Percentiles rank a stretch among this genome's conserved stretches.
These are phyloP conservation scores for Siphamia tubifer DNA, from an alignment of 2,113 vertebrate species.

Conservation along the genomic window DNA sequence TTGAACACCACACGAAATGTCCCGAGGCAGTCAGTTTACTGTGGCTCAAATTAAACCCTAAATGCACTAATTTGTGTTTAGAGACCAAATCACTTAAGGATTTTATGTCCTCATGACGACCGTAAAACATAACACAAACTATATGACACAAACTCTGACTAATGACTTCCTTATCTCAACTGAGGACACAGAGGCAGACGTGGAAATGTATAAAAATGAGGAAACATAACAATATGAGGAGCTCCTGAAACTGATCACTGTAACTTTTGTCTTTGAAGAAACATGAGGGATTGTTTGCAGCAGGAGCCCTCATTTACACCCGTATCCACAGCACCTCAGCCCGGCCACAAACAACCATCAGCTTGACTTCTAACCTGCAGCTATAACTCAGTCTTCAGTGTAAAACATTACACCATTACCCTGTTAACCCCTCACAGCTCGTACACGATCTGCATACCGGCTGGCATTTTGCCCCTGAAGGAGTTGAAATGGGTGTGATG, in stretches of 20 bases:
- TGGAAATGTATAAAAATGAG: conserved; percentile 43
- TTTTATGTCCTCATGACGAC: conserved; percentile 30
- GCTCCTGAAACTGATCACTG: conserved; percentile 31
- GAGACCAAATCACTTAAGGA: conserved; percentile 6
- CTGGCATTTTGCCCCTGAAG: not conserved
- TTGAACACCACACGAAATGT: not conserved
- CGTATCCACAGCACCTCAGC: conserved; percentile 35
- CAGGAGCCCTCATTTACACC: conserved; percentile 36
- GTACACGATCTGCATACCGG: conserved; percentile 28
- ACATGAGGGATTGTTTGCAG: conserved; percentile 45
- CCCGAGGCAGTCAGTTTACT: conserved; percentile 18
- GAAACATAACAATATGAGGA: conserved; percentile 34
- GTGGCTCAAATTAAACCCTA: conserved; percentile 46
- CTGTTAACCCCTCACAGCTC: conserved; percentile 36
- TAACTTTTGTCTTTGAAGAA: conserved; percentile 54
- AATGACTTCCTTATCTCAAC: conserved; percentile 24
- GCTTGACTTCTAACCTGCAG: conserved; percentile 60
- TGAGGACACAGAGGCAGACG: conserved; percentile 11
- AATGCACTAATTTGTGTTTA: conserved; percentile 47
- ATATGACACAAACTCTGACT: conserved; percentile 24
- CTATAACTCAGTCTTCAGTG: conserved; percentile 35
- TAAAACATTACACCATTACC: conserved; percentile 10
- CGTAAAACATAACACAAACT: not conserved
- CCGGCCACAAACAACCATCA: conserved; percentile 45
- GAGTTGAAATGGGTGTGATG: not conserved